phyloP scores from a whole-genome alignment of 64 coral and sea anemone species.

The Porites australiensis region DNA sequence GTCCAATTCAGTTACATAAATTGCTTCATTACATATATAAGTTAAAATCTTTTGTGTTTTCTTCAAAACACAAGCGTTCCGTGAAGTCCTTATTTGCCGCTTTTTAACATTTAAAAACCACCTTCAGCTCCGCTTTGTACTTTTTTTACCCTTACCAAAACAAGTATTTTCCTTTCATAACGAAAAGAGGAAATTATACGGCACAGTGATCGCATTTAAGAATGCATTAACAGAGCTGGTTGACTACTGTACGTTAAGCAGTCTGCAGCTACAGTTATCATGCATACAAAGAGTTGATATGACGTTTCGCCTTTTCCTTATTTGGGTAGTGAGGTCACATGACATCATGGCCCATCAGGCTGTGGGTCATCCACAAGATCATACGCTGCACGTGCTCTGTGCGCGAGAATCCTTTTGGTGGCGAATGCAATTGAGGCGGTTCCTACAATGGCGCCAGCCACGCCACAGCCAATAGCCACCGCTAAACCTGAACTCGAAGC shows the following conservation, averaged over 20 bases:
- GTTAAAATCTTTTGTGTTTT: neutral
- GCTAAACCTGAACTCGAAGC: slow-evolving; percentile 84
- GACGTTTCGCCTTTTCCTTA: neutral
- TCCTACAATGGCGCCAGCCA: slow-evolving; percentile 93
- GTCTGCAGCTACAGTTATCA: too few relatives aligned
- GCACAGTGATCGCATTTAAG: neutral
- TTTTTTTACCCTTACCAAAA: neutral
- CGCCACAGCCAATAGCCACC: slow-evolving; percentile 95
- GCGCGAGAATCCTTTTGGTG: slow-evolving; percentile 92
- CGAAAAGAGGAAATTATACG: neutral
- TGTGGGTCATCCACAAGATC: slow-evolving; percentile 84
- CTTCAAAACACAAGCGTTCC: neutral
- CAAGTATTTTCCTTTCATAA: neutral
- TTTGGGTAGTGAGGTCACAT: neutral
- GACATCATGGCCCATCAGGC: slow-evolving; percentile 73
- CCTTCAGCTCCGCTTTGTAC: neutral
- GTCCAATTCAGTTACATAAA: too few relatives aligned
- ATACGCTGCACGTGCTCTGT: slow-evolving; percentile 83
- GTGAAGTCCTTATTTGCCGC: neutral
- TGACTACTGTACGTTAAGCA: too few relatives aligned
- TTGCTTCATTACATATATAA: too few relatives aligned
- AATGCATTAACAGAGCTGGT: too few relatives aligned
- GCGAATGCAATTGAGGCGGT: slow-evolving; percentile 97
- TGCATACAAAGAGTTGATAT: too few relatives aligned
- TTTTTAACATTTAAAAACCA: neutral